Conservation (phyloP, 1,140 invertebrate genomes). For the Drosophila aff. region DNA sequence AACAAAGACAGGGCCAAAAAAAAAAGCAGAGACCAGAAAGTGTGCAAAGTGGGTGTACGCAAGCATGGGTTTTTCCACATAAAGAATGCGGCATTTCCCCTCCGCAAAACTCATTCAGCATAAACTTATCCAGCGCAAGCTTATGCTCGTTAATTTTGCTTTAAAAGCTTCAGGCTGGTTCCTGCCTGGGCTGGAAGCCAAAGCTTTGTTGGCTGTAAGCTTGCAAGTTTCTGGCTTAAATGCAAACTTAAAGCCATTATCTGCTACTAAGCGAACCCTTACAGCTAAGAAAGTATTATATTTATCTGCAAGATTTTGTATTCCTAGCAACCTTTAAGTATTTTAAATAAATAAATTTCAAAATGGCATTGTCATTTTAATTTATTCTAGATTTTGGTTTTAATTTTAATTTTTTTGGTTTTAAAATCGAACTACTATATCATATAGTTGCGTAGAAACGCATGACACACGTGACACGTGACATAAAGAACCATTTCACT, state of each 20-base stretch:
- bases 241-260: not conserved
- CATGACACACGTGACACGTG: too few relatives aligned
- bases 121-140: not conserved
- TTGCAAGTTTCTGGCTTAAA: not conserved
- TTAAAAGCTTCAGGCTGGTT: slow-evolving; percentile 9
- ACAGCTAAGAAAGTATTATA: not conserved
- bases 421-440: too few relatives aligned
- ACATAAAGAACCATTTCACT: too few relatives aligned
- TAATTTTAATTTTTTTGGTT: too few relatives aligned
- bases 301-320: not conserved
- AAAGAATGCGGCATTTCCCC: slow-evolving; percentile 31
- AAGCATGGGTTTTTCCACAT: not conserved
- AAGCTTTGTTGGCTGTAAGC: not conserved
- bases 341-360: not conserved
- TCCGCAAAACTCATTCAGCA: slow-evolving; percentile 5
- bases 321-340: not conserved
- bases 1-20: not conserved
- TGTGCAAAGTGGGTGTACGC: slow-evolving; percentile 1
- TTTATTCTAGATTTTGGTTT: too few relatives aligned
- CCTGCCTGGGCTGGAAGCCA: not conserved
- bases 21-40: not conserved
- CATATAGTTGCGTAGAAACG: too few relatives aligned
- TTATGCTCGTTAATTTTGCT: not conserved
- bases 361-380: too few relatives aligned
- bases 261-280: not conserved